Evolutionary conservation across 2,113 vertebrate genomes (phyloP), one percentile per base, ranked within the genome.

Genomic region (Cynocephalus volans): DNA sequence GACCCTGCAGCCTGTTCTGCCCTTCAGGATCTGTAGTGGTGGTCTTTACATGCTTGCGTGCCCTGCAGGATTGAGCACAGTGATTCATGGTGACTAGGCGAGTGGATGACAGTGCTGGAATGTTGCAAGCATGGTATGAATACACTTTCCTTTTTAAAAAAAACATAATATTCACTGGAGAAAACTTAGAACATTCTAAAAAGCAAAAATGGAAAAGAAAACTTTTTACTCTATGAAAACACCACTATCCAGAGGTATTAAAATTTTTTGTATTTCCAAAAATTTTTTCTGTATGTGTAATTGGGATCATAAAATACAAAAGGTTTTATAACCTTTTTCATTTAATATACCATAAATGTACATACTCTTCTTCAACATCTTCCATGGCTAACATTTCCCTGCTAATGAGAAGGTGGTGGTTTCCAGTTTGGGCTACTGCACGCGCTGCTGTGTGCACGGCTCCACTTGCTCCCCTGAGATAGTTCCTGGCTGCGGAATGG

Each of bases 281-380:
- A 67, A 19, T 18, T 26, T 80, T 45, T 50, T 28, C 62, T 64
- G 45, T 77, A 52, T 76, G 36, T 64, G 19, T 93, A 73, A 64
- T 8, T 50, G 48, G 60, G 85, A 94, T 85, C 83, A 79, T 84
- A 94, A 91, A 48, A 56, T 83, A 83, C 28, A 69, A 86, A 56
- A 79, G 82, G n/a, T 54, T 88, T 88, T 48, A 0, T 75, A 65
- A 82, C 45, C 18, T 56, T 41, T 15, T 36, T 56, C 33, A 50
- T 41, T 48, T 81, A 67, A 52, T 86, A 21, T 8, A 80, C 50
- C 86, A 0, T 60, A 23, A 81, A 58, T n/a, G 1, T 50, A 58
- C 13, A 6, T 26, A 41, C 10, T 70, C 28, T 23, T 48, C 80
- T 48, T 80, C 77, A 36, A 48, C 36, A 41, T 91, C 67, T 52